Base-by-base conservation (phyloP, 2,888 invertebrate genomes). In the Hyppa rectilinea region DNA sequence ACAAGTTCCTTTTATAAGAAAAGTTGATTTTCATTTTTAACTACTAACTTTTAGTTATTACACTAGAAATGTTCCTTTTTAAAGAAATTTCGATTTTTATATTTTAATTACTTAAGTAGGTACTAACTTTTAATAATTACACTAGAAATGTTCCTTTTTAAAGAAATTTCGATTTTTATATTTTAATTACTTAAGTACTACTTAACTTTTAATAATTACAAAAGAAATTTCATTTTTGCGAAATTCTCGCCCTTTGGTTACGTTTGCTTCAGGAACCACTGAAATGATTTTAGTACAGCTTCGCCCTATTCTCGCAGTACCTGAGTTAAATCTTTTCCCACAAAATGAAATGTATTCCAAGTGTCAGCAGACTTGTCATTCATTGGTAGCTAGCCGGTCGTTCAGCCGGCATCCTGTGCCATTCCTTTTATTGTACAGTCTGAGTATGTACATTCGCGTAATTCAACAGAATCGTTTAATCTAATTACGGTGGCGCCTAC, bases 401-500 rank as follows among this genome's bases (percentile, higher is more conserved):
- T 81, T 72, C 65, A 65, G 65, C 50, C 31, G 67, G 66, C 78
- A 84, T 86, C 85, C 84, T 86, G 84, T 75, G 67, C 55, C 34
- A 52, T 75, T 81, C 50, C 64, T 84, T 80, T 82, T 78, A 82
- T 83, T 78, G 67, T 74, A 50, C 47, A 36, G 85, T 85, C 86
- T 85, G 84, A 52, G 82, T 77, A 86, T 77, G 80, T 76, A 81
- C 79, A 77, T 78, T 74, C 75, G 40, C 61, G 74, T 79, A 83
- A 76, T 87, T 85, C 85, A 82, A 85, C 74, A 49, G 75, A 87
- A 87, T 73, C 87, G 73, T 86, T 90, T 89, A 83, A 87, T 87
- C 84, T 87, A 87, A 89, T 89, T 90, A 88, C 74, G 68, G 75
- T 86, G 89, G 89, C 88, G 87, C 89, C 85, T 85, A 65, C 56